Percentiles rank a stretch among this genome's conserved stretches.
Evolutionary conservation across 2,113 vertebrate genomes (phyloP).

Genomic region (Pituophis catenifer): DNA sequence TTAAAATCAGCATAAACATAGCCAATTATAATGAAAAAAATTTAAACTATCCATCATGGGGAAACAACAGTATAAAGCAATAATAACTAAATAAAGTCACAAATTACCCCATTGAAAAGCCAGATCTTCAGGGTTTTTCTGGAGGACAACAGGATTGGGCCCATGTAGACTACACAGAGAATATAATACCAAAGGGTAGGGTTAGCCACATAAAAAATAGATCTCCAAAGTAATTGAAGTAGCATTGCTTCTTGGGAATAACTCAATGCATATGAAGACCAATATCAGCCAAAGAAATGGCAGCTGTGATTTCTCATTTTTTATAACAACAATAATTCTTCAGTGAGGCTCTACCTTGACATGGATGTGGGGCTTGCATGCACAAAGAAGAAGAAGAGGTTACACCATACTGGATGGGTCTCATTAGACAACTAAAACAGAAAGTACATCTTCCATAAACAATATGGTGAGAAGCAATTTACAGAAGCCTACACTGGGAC

Average conservation of each 20-base stretch:
- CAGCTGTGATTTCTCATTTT: not conserved
- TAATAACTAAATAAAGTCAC: not conserved
- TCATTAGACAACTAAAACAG: not conserved
- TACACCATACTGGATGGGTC: not conserved
- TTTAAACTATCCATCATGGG: not conserved
- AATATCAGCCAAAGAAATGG: not conserved
- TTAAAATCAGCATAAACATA: not conserved
- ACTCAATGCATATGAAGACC: not conserved
- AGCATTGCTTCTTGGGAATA: not conserved
- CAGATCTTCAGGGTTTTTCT: not conserved
- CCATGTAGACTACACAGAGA: not conserved
- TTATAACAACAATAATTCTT: not conserved
- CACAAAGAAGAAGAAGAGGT: not conserved
- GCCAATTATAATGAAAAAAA: not conserved
- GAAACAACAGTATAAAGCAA: not conserved
- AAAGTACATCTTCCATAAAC: not conserved
- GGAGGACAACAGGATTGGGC: not conserved
- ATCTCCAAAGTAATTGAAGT: not conserved
- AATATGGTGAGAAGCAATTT: not conserved
- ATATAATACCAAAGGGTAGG: not conserved
- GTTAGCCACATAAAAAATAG: not conserved
- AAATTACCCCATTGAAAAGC: not conserved
- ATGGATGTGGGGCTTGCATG: not conserved
- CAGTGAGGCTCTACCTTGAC: not conserved
- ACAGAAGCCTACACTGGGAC: not conserved